Conservation (phyloP, 1,140 invertebrate species). For the Cyphomyrmex costatus region DNA sequence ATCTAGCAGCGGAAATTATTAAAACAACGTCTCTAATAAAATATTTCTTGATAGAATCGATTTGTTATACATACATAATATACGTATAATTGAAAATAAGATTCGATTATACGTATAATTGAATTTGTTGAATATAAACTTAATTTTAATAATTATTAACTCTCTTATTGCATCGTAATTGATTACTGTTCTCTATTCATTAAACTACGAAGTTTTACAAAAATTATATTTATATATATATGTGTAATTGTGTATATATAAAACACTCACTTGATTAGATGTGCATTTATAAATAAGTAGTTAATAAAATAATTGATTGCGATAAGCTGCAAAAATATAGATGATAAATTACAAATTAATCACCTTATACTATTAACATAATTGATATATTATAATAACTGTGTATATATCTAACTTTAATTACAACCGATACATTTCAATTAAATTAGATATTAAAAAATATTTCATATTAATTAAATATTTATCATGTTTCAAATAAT, state of each 20-base stretch:
- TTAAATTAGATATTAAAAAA: slow-evolving; percentile 5
- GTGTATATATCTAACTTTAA: no score
- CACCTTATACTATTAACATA: background rate
- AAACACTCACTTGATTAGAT: background rate
- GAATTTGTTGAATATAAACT: background rate
- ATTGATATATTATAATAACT: background rate
- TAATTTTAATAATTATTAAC: slow-evolving; percentile 35
- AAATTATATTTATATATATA: background rate
- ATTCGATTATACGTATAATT: no score
- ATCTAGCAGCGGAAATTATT: background rate
- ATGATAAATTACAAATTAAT: background rate
- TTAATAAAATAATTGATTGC: background rate
- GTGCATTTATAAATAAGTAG: background rate
- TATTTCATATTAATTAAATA: background rate
- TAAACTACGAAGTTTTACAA: background rate
- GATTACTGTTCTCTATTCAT: background rate
- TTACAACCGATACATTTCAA: background rate
- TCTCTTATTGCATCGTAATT: background rate
- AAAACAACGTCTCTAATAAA: background rate
- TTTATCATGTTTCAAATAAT: background rate
- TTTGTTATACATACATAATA: no score
- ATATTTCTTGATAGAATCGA: background rate
- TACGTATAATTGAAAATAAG: no score
- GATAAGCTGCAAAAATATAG: background rate
- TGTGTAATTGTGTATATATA: background rate